Evolutionary conservation across 2,888 invertebrate species (phyloP), one percentile per base, ranked within the genome.

Genomic region (Andrena flavipes): DNA sequence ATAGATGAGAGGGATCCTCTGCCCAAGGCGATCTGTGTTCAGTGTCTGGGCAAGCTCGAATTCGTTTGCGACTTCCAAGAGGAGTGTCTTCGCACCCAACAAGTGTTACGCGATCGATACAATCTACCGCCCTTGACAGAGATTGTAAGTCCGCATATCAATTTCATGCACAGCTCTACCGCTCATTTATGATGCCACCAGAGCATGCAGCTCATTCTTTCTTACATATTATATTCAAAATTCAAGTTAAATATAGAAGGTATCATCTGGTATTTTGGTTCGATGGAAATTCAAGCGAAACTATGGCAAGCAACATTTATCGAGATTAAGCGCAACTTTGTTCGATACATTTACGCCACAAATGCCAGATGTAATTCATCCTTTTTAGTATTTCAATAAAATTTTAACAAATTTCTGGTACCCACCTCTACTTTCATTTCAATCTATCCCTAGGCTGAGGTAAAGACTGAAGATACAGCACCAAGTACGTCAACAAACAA

Each of bases 21-120:
- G 85, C 93, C 94, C 81, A 94, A 94, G 90, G 91, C 91, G 88
- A 94, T 94, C 90, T 94, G 94, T 89, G 93, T 94, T 89, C 93
- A 94, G 80, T 94, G 94, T 91, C 90, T 94, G 90, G 93, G 93
- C 79, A 94, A 94, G 90, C 93, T 94, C 80, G 94, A 94, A 92
- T 94, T 94, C 89, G 93, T 94, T 90, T 94, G 94, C 82, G 94
- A 94, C 90, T 94, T 94, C 86, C 94, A 94, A 93, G 94, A 94
- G 89, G 93, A 94, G 90, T 94, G 93, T 92, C 92, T 93, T 78
- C 93, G 93, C 87, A 94, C 93, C 87, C 94, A 94, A 91, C 91
- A 93, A 87, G 88, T 91, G 89, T 92, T 94, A 88, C 93, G 91
- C 88, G 90, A 93, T 90, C 93, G 91, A 79, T 94, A 92, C 90